Evolutionary conservation across 2,888 invertebrate species (phyloP).

Genomic region (Gonocerus acuteangulatus): DNA sequence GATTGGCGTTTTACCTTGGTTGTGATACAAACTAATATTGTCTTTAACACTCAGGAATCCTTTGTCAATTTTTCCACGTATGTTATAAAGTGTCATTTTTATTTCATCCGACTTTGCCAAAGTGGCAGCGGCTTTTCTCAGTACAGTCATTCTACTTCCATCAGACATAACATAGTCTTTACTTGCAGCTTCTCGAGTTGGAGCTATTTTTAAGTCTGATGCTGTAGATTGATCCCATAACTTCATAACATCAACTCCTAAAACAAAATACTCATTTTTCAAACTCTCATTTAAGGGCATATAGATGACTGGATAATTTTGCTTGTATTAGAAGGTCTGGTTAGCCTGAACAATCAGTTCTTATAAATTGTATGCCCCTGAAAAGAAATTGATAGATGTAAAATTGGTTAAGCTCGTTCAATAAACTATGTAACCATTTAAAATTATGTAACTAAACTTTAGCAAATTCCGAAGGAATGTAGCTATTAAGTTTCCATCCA

Average conservation of each 20-base stretch:
- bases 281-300: no score
- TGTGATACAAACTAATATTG: constrained; percentile 73
- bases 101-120: constrained; percentile 58
- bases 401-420: no score
- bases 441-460: no score
- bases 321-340: no score
- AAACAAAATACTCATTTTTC: no score
- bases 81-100: constrained; percentile 56
- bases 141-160: constrained; percentile 52
- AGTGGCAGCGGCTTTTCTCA: constrained; percentile 58
- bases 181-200: constrained; percentile 25
- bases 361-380: no score
- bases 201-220: constrained; percentile 17
- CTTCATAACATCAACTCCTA: constrained; percentile 15
- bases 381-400: no score
- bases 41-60: constrained; percentile 63
- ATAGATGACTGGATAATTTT: no score
- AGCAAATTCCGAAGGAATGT: no score
- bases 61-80: constrained; percentile 64
- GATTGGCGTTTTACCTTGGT: constrained; percentile 61
- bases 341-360: no score
- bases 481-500: no score
- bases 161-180: constrained; percentile 49
- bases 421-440: no score
- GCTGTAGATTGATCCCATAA: constrained; percentile 24